A percentile compares a stretch with the other conserved stretches of the same genome.
Evolutionary conservation across 2,888 invertebrate species (phyloP).

Genomic region (Chrysolina haemoptera): DNA sequence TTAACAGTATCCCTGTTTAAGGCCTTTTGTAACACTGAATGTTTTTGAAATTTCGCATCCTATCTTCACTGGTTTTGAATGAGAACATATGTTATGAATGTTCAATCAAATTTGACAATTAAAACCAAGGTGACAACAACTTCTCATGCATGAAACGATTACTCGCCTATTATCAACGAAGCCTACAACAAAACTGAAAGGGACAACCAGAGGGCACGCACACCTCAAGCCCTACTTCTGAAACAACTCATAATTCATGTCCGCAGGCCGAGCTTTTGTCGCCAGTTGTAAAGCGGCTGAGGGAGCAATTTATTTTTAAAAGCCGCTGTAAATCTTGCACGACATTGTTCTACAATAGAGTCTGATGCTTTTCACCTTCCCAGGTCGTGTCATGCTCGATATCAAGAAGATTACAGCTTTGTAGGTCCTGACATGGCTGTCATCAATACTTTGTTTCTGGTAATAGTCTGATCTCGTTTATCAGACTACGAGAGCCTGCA

Average conservation of each 20-base stretch:
- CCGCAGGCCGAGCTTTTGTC: conserved; percentile 62
- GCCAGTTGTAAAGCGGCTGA: conserved; percentile 63
- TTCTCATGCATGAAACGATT: neutral
- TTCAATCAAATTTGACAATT: no score
- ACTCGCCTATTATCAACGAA: neutral
- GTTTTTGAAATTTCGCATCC: no score
- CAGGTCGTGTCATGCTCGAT: conserved; percentile 1
- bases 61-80: no score
- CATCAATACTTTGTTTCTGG: conserved; percentile 7
- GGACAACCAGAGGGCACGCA: neutral
- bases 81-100: no score
- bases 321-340: conserved; percentile 16
- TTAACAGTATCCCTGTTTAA: no score
- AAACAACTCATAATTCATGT: conserved; percentile 60
- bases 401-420: conserved; percentile 12
- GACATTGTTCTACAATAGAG: conserved; percentile 17
- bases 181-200: neutral
- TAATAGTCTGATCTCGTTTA: neutral
- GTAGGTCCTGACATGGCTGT: conserved; percentile 11
- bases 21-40: no score
- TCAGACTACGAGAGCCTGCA: neutral
- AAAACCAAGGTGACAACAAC: no score
- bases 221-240: neutral
- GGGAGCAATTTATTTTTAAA: conserved; percentile 23
- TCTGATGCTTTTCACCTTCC: conserved; percentile 7